These are phyloP conservation scores for Labeo catla DNA, from an alignment of 2,113 vertebrate genomes.

Conservation along the genomic window DNA sequence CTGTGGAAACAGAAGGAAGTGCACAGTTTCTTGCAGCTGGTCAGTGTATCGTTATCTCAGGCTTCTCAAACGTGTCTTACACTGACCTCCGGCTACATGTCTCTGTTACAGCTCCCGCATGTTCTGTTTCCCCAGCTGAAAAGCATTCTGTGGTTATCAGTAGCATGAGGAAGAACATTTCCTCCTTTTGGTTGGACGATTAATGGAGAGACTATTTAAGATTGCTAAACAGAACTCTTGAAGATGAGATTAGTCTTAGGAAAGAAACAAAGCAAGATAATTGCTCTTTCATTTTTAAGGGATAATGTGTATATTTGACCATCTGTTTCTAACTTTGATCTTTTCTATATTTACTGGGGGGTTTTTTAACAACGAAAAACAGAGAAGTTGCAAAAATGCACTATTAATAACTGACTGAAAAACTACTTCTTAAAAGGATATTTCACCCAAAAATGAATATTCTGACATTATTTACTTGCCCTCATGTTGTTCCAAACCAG, in stretches of 20 bases:
- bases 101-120: not conserved
- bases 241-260: not conserved
- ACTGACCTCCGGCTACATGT: not conserved
- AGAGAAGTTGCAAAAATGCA: not conserved
- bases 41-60: constrained; percentile 9
- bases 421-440: not conserved
- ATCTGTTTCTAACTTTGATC: not conserved
- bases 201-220: not conserved
- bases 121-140: constrained; percentile 19
- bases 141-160: constrained; percentile 27
- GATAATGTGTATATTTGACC: not conserved
- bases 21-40: constrained; percentile 9
- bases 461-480: not conserved
- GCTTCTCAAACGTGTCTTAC: not conserved
- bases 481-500: not conserved
- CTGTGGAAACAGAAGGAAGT: constrained; percentile 20
- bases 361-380: not conserved
- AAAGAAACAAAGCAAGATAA: not conserved
- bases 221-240: not conserved
- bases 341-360: not conserved
- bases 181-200: constrained; percentile 8
- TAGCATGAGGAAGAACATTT: constrained; percentile 22
- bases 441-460: not conserved
- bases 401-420: not conserved
- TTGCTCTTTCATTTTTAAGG: not conserved